Evolutionary conservation across 2,113 vertebrate genomes (phyloP).

Genomic region (Pelobates fuscus): DNA sequence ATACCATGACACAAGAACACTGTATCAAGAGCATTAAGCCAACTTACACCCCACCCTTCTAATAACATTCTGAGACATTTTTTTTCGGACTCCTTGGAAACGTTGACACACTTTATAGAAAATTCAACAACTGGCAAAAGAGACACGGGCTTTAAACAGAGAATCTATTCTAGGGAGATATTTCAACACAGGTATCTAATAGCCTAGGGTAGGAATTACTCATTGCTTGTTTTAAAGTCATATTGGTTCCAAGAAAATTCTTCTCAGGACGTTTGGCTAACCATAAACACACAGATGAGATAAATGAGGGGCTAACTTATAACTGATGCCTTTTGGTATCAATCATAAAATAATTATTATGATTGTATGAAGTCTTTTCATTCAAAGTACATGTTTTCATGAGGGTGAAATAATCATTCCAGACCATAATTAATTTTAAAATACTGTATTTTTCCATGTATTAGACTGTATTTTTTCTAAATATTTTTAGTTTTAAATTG

Average conservation of each 20-base stretch:
- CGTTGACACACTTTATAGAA: conserved; percentile 28
- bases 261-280: conserved; percentile 28
- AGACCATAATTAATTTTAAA: background rate
- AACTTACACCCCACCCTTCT: conserved; percentile 6
- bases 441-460: no score
- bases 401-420: background rate
- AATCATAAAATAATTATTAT: background rate
- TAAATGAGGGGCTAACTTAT: background rate
- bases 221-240: conserved; percentile 40
- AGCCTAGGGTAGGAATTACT: conserved; percentile 35
- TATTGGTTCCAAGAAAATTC: conserved; percentile 37
- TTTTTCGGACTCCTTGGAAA: conserved; percentile 34
- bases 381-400: background rate
- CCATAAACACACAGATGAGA: conserved; percentile 29
- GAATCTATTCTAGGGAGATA: conserved; percentile 23
- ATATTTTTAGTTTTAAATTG: no score
- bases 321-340: conserved; percentile 6
- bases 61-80: conserved; percentile 32
- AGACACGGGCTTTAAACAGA: conserved; percentile 24
- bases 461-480: no score
- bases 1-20: conserved; percentile 12
- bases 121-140: conserved; percentile 12
- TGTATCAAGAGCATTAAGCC: conserved; percentile 11
- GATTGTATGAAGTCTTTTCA: background rate
- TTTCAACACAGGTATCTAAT: conserved; percentile 37